Evolutionary conservation across 2,888 invertebrate species (phyloP).

Genomic region (Scrobipalpa costella): DNA sequence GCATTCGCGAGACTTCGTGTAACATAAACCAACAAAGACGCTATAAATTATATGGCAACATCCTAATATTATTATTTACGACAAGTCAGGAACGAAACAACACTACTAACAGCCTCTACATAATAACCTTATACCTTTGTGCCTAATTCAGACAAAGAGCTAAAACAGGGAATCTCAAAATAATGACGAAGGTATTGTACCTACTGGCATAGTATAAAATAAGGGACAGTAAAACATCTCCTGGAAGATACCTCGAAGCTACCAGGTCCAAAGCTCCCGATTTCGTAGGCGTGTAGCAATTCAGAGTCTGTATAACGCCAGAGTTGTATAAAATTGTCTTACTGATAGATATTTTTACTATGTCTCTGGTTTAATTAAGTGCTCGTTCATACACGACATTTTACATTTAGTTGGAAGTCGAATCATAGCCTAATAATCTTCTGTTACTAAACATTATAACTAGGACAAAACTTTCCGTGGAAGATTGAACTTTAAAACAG

Average conservation of each 20-base stretch:
- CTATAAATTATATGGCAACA: slow-evolving; percentile 17
- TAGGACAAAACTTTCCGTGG: background rate
- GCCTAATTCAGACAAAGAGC: slow-evolving; percentile 31
- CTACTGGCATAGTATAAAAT: too few relatives aligned
- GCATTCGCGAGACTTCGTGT: background rate
- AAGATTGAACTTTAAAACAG: background rate
- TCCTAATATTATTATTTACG: slow-evolving; percentile 25
- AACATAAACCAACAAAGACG: background rate
- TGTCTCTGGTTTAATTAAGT: slow-evolving; percentile 23
- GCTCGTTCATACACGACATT: slow-evolving; percentile 56
- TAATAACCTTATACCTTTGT: too few relatives aligned
- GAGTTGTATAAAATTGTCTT: too few relatives aligned
- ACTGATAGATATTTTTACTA: too few relatives aligned
- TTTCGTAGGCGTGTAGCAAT: too few relatives aligned
- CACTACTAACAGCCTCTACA: slow-evolving; percentile 25
- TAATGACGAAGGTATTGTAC: slow-evolving; percentile 39
- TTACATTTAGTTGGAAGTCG: slow-evolving; percentile 63
- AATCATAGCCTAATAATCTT: slow-evolving; percentile 65
- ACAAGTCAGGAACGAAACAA: slow-evolving; percentile 28
- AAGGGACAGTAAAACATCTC: too few relatives aligned
- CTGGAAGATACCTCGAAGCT: too few relatives aligned
- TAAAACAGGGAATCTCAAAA: slow-evolving; percentile 44
- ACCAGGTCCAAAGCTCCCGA: too few relatives aligned
- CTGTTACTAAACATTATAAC: background rate
- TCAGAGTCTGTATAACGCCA: too few relatives aligned